Conservation (phyloP, 2,797 vertebrate genomes). For the Epinephelus malabaricus region DNA sequence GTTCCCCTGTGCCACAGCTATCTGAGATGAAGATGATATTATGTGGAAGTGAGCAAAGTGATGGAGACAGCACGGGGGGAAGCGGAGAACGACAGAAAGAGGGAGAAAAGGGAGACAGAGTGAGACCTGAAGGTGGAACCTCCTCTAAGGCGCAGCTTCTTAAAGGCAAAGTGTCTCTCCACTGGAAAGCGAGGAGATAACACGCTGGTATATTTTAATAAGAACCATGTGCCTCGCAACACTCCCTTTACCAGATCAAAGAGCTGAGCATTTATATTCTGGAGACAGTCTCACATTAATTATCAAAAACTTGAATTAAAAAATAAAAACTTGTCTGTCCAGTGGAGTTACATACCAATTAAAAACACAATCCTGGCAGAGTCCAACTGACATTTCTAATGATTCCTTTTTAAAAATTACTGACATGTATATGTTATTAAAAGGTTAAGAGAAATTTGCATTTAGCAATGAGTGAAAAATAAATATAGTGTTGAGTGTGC, state of each 20-base stretch:
- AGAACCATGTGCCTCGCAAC: conserved; percentile 55
- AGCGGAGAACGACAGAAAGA: conserved; percentile 35
- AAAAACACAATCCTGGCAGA: conserved; percentile 75
- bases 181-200: conserved; percentile 58
- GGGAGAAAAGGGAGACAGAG: conserved; percentile 27
- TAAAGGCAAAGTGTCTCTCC: conserved; percentile 73
- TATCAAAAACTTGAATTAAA: conserved; percentile 69
- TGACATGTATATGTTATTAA: conserved; percentile 74
- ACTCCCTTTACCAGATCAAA: conserved; percentile 69
- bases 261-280: conserved; percentile 64
- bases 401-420: conserved; percentile 69
- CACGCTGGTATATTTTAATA: conserved; percentile 59
- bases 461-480: conserved; percentile 76
- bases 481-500: conserved; percentile 80
- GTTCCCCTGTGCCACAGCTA: conserved; percentile 93
- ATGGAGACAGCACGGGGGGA: conserved; percentile 88
- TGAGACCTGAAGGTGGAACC: conserved; percentile 86
- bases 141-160: conserved; percentile 84
- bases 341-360: conserved; percentile 74
- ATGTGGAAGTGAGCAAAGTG: conserved; percentile 94
- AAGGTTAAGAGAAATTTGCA: conserved; percentile 79
- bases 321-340: conserved; percentile 62
- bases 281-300: conserved; percentile 69
- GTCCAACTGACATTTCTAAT: conserved; percentile 68
- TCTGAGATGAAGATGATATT: conserved; percentile 98